These are phyloP conservation scores for Dryobota labecula DNA, from an alignment of 2,888 invertebrate species.

Conservation along the genomic window DNA sequence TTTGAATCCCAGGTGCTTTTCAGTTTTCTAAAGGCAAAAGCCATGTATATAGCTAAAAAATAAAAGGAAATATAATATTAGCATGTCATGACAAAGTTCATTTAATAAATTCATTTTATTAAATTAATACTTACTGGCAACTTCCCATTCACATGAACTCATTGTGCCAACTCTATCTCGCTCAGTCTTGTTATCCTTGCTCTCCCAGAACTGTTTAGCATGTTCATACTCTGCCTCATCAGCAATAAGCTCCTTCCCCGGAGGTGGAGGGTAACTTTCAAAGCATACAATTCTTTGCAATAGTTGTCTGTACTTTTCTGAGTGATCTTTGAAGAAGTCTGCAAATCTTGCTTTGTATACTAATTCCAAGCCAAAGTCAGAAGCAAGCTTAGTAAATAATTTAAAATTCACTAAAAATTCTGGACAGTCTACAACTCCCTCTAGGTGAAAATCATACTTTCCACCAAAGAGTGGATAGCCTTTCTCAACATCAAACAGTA, in stretches of 20 bases:
- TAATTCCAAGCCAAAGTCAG: constrained; percentile 93
- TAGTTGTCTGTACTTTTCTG: constrained; percentile 85
- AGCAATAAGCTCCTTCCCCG: constrained; percentile 89
- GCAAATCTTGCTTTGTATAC: constrained; percentile 93
- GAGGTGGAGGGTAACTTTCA: constrained; percentile 94
- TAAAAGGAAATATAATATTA: constrained; percentile 30
- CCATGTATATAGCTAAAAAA: constrained; percentile 94
- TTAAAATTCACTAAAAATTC: constrained; percentile 99
- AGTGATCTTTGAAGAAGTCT: constrained; percentile 93
- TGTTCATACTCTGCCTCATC: constrained; percentile 93
- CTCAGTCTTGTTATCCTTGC: constrained; percentile 79
- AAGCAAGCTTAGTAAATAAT: constrained; percentile 93
- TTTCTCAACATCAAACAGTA: constrained; percentile 91
- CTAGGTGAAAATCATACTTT: constrained; percentile 98
- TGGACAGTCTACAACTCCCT: constrained; percentile 99
- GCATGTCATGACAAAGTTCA: background rate
- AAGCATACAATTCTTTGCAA: constrained; percentile 95
- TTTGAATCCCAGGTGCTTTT: constrained; percentile 92
- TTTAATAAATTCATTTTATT: background rate
- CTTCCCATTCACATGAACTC: constrained; percentile 98
- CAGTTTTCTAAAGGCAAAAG: constrained; percentile 95
- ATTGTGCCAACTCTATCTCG: constrained; percentile 93
- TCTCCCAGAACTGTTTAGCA: constrained; percentile 91
- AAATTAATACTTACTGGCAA: constrained; percentile 93
- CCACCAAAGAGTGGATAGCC: constrained; percentile 97